Evolutionary conservation across 2,888 invertebrate genomes (phyloP).

Genomic region (Leuctra nigra): DNA sequence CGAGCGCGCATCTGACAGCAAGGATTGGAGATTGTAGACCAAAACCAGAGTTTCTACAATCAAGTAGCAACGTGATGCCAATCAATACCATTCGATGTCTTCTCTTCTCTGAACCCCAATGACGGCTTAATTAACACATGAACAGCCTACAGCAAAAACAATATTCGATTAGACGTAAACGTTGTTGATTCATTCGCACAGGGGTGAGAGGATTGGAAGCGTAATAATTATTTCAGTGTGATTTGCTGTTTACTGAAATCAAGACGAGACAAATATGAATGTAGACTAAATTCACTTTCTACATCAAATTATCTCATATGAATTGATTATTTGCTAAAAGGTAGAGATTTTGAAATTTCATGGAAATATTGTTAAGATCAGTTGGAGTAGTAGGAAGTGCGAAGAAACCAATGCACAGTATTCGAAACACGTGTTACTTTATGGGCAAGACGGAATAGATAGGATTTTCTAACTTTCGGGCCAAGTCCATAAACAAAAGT

Average conservation of each 20-base stretch:
- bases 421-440: conserved; percentile 9
- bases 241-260: too few relatives aligned
- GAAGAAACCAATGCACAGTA: background rate
- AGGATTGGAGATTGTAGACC: conserved; percentile 1
- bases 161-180: background rate
- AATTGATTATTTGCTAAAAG: too few relatives aligned
- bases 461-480: conserved; percentile 6
- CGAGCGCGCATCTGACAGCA: background rate
- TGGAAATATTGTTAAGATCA: too few relatives aligned
- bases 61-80: too few relatives aligned
- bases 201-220: too few relatives aligned
- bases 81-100: too few relatives aligned
- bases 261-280: conserved; percentile 3
- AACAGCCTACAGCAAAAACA: too few relatives aligned
- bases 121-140: too few relatives aligned
- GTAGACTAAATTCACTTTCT: conserved; percentile 12
- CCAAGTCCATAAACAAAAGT: conserved; percentile 13
- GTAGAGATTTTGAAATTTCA: too few relatives aligned
- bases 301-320: background rate
- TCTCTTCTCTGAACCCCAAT: too few relatives aligned
- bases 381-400: conserved; percentile 1
- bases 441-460: conserved; percentile 2
- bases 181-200: too few relatives aligned
- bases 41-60: conserved; percentile 8
- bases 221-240: too few relatives aligned